These are phyloP conservation scores for Nasonia vitripennis DNA, from an alignment of 1,140 invertebrate species.

Conservation along the genomic window DNA sequence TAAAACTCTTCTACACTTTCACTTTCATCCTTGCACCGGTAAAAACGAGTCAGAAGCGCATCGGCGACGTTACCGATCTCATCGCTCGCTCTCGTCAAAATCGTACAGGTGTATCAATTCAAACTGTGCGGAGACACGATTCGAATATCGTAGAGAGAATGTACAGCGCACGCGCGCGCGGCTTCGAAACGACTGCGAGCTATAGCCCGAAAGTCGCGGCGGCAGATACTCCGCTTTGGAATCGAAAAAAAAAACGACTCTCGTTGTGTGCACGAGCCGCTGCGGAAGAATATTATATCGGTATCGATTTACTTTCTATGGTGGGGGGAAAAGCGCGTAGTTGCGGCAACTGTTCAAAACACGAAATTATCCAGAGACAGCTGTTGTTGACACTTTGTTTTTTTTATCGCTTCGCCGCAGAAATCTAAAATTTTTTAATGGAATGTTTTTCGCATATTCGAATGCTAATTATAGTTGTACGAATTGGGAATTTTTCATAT, in stretches of 20 bases:
- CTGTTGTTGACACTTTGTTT: background rate
- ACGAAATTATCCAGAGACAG: background rate
- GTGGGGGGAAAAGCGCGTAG: background rate
- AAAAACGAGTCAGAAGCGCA: background rate
- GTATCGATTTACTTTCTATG: slow-evolving; percentile 20
- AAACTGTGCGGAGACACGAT: background rate
- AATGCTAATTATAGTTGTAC: no score
- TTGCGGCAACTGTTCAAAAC: background rate
- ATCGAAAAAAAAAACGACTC: background rate
- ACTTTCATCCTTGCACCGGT: background rate
- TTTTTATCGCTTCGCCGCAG: background rate
- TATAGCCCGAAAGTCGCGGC: background rate
- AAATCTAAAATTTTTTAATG: no score
- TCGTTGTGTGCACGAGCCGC: background rate
- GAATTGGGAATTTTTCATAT: no score
- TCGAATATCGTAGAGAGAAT: background rate
- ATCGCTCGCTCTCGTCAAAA: background rate
- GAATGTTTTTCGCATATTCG: no score
- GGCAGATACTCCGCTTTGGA: background rate
- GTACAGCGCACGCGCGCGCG: background rate
- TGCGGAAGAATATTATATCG: background rate
- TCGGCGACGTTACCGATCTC: background rate
- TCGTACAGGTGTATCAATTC: no score
- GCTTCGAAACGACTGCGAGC: background rate
- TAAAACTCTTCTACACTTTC: slow-evolving; percentile 1